Percentiles rank a stretch among this genome's conserved stretches.
These are phyloP conservation scores for Lasiurus borealis DNA, from an alignment of 2,113 vertebrate species.

Conservation along the genomic window DNA sequence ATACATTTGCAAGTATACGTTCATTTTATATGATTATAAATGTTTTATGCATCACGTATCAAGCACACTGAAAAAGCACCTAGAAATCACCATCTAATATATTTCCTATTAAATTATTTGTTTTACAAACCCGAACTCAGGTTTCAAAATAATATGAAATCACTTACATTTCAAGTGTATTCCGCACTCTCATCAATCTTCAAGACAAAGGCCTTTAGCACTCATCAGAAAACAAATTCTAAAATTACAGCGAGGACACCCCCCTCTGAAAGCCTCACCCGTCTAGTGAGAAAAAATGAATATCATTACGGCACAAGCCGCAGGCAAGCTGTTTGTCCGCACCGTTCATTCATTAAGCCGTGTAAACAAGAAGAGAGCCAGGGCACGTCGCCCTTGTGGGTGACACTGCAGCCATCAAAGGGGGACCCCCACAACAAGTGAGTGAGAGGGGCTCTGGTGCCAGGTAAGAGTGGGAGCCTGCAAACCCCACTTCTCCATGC, in stretches of 20 bases:
- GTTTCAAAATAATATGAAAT: slow-evolving; percentile 55
- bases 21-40: slow-evolving; percentile 32
- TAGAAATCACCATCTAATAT: slow-evolving; percentile 9
- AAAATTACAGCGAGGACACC: background rate
- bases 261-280: background rate
- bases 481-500: too few relatives aligned
- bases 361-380: background rate
- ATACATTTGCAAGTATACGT: slow-evolving; percentile 53
- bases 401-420: background rate
- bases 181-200: background rate
- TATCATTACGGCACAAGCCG: background rate
- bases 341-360: background rate
- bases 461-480: background rate
- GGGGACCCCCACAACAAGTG: background rate
- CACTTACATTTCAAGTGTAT: slow-evolving; percentile 11
- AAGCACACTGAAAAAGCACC: background rate
- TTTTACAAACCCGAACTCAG: slow-evolving; percentile 22
- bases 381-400: background rate
- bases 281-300: too few relatives aligned
- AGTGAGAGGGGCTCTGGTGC: background rate
- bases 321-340: background rate
- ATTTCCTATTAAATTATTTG: slow-evolving; percentile 53
- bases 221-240: slow-evolving; percentile 14
- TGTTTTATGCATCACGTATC: background rate
- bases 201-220: slow-evolving; percentile 12